phyloP scores from a whole-genome alignment of 2,888 invertebrate species.

The Lordiphosa fenestrarum region DNA sequence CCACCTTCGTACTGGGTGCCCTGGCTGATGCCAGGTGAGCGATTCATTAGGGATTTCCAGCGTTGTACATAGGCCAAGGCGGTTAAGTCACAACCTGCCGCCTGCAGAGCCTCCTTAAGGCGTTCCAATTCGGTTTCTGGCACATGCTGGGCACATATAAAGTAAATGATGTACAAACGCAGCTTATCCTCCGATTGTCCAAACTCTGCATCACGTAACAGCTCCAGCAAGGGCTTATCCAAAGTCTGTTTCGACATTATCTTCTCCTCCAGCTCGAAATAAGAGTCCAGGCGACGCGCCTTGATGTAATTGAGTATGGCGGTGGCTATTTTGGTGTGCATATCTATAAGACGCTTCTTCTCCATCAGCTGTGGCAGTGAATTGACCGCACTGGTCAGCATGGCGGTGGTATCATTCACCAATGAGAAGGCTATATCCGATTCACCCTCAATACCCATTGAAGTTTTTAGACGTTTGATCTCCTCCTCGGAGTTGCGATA shows the following conservation, averaged over 20 bases:
- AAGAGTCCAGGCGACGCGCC: slow-evolving; percentile 94
- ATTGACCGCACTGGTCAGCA: slow-evolving; percentile 96
- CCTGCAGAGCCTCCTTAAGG: slow-evolving; percentile 88
- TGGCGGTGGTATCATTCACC: slow-evolving; percentile 95
- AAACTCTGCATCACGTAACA: slow-evolving; percentile 91
- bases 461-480: slow-evolving; percentile 95
- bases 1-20: slow-evolving; percentile 94
- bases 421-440: slow-evolving; percentile 91
- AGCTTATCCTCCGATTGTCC: slow-evolving; percentile 96
- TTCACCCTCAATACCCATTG: slow-evolving; percentile 96
- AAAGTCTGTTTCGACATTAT: slow-evolving; percentile 93
- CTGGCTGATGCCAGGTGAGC: slow-evolving; percentile 80
- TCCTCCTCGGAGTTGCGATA: slow-evolving; percentile 96
- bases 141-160: slow-evolving; percentile 90
- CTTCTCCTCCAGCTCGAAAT: slow-evolving; percentile 99
- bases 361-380: slow-evolving; percentile 98
- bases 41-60: slow-evolving; percentile 85
- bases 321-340: slow-evolving; percentile 99
- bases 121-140: slow-evolving; percentile 91
- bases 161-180: slow-evolving; percentile 94
- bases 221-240: slow-evolving; percentile 92
- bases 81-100: slow-evolving; percentile 91
- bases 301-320: slow-evolving; percentile 92
- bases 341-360: slow-evolving; percentile 97
- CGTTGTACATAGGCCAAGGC: slow-evolving; percentile 94